Conservation (phyloP, 2,797 vertebrate species). For the Enteromius unitaeniatus region DNA sequence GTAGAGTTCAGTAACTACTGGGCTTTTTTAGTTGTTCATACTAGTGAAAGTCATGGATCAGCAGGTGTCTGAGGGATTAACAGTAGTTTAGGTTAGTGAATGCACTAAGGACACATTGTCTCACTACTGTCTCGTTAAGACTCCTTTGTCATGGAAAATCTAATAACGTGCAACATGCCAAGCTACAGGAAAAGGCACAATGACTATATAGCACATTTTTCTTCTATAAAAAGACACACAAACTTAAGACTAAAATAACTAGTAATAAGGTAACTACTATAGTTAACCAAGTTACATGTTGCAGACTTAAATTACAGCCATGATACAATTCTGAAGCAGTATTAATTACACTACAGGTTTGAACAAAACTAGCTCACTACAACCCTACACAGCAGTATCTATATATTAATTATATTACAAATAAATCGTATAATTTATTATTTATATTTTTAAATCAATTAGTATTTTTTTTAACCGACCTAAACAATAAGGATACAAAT, state of each 20-base stretch:
- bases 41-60: constrained; percentile 1
- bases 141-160: constrained; percentile 22
- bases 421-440: too few species aligned
- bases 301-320: not conserved
- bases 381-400: too few species aligned
- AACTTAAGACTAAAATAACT: not conserved
- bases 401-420: too few species aligned
- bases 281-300: not conserved
- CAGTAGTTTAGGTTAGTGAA: not conserved
- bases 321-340: not conserved
- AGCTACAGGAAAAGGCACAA: not conserved
- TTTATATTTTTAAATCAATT: too few species aligned
- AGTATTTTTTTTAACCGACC: too few species aligned
- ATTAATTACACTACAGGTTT: not conserved
- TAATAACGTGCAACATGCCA: constrained; percentile 14
- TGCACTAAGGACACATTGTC: not conserved
- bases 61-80: constrained; percentile 25
- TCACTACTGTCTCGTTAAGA: not conserved
- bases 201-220: not conserved
- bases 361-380: not conserved
- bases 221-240: not conserved
- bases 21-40: not conserved
- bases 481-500: not conserved
- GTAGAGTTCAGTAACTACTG: not conserved
- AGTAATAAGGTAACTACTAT: not conserved